A percentile compares a stretch with the other conserved stretches of the same genome.
Evolutionary conservation across 2,888 invertebrate species (phyloP).

Genomic region (Abscondita cerata): DNA sequence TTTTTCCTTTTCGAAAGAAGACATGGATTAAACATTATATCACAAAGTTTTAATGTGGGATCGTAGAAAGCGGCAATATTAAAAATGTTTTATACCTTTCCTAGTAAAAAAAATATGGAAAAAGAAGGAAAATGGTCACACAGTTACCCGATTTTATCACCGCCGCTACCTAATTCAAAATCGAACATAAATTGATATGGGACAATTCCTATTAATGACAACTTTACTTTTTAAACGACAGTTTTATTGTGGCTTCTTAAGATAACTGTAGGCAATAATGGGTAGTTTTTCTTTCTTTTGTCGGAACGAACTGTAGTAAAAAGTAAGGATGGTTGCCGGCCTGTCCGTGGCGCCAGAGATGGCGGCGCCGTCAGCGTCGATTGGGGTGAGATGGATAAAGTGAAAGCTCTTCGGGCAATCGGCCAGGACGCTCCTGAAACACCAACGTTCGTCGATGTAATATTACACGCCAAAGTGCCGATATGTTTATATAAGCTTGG

Average conservation of each 20-base stretch:
- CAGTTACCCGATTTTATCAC: slow-evolving; percentile 47
- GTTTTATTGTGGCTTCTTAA: slow-evolving; percentile 60
- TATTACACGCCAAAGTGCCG: slow-evolving; percentile 17
- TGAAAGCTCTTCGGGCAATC: slow-evolving; percentile 55
- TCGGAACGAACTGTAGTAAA: slow-evolving; percentile 55
- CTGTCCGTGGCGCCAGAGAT: slow-evolving; percentile 54
- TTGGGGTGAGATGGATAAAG: slow-evolving; percentile 45
- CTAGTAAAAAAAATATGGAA: slow-evolving; percentile 35
- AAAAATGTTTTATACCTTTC: slow-evolving; percentile 45
- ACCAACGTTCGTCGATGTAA: slow-evolving; percentile 39
- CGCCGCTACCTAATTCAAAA: slow-evolving; percentile 53
- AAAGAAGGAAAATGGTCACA: slow-evolving; percentile 36
- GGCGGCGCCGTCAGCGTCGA: slow-evolving; percentile 53
- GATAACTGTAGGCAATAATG: slow-evolving; percentile 61
- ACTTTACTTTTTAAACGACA: slow-evolving; percentile 58
- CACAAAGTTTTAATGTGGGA: slow-evolving; percentile 22
- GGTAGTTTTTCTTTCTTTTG: slow-evolving; percentile 59
- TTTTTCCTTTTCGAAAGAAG: slow-evolving; percentile 28
- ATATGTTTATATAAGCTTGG: slow-evolving; percentile 45
- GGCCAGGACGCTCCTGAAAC: slow-evolving; percentile 50
- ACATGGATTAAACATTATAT: slow-evolving; percentile 27
- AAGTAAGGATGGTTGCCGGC: slow-evolving; percentile 57
- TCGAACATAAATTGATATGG: slow-evolving; percentile 56
- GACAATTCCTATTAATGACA: slow-evolving; percentile 58
- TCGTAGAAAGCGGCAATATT: slow-evolving; percentile 28